A percentile compares a stretch with the other conserved stretches of the same genome.
phyloP scores from a whole-genome alignment of 2,888 invertebrate genomes.

The Nipponacmea schrenckii region DNA sequence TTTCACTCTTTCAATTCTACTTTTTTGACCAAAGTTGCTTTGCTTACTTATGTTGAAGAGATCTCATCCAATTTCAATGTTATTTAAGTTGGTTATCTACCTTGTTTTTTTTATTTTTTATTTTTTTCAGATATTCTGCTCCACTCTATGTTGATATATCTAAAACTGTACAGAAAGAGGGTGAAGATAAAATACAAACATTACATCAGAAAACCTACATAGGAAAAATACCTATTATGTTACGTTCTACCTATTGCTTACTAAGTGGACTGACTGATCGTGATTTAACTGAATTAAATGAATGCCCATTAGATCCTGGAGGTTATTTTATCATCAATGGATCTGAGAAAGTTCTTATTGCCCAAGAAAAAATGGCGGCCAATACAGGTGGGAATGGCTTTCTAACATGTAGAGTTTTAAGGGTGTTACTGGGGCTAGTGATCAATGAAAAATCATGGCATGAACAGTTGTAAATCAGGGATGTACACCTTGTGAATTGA shows the following conservation, averaged over 20 bases:
- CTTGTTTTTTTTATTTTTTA: background rate
- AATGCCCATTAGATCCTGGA: conserved; percentile 98
- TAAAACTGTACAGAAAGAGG: conserved; percentile 92
- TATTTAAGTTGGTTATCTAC: no score
- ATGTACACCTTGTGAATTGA: no score
- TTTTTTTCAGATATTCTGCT: conserved; percentile 81
- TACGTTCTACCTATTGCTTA: conserved; percentile 96
- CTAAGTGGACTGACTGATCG: conserved; percentile 94
- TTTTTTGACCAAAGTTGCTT: no score
- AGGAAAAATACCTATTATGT: conserved; percentile 98
- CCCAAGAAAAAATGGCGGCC: conserved; percentile 99
- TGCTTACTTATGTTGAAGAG: no score
- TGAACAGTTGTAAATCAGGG: no score
- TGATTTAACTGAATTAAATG: conserved; percentile 98
- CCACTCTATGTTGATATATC: conserved; percentile 99
- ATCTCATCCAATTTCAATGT: no score
- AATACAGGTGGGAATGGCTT: conserved; percentile 76
- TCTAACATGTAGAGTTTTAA: no score
- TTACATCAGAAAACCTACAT: conserved; percentile 79
- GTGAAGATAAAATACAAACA: conserved; percentile 82
- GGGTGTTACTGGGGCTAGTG: no score
- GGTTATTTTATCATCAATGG: conserved; percentile 99
- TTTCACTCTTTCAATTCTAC: background rate
- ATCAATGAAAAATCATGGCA: no score
- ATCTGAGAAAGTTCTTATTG: conserved; percentile 97